Evolutionary conservation across 2,888 invertebrate genomes (phyloP).

Genomic region (Sericinus montela): DNA sequence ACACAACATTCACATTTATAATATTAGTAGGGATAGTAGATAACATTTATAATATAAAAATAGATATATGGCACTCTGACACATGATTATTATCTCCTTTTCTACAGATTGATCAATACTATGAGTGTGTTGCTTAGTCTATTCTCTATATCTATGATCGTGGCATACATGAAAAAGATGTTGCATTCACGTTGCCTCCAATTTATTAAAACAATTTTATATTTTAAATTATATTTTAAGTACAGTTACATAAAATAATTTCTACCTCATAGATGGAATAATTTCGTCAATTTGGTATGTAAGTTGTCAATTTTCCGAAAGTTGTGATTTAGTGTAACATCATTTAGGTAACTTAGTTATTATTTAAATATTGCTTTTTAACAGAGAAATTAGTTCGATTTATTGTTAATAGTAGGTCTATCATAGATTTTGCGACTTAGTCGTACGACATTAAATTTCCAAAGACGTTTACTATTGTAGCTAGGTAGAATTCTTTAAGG

Average conservation of each 20-base stretch:
- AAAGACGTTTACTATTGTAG: background rate
- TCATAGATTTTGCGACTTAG: background rate
- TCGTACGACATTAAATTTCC: background rate
- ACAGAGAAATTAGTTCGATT: background rate
- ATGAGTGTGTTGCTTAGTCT: too few relatives aligned
- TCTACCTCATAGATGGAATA: slow-evolving; percentile 29
- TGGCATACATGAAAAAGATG: too few relatives aligned
- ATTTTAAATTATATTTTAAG: background rate
- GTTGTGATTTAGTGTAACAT: slow-evolving; percentile 7
- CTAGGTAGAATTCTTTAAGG: background rate
- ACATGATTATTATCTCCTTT: too few relatives aligned
- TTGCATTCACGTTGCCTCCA: background rate
- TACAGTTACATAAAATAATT: too few relatives aligned
- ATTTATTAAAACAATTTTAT: background rate
- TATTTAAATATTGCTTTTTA: background rate
- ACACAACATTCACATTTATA: too few relatives aligned
- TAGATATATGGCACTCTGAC: too few relatives aligned
- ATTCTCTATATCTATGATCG: too few relatives aligned
- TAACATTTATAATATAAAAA: too few relatives aligned
- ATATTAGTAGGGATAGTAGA: too few relatives aligned
- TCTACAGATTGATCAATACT: too few relatives aligned
- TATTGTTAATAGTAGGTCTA: background rate
- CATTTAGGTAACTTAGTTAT: background rate
- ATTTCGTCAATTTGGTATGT: slow-evolving; percentile 28
- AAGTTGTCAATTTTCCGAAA: slow-evolving; percentile 33